Conservation (phyloP, 2,888 invertebrate genomes). For the Lepidochitona cinerea region DNA sequence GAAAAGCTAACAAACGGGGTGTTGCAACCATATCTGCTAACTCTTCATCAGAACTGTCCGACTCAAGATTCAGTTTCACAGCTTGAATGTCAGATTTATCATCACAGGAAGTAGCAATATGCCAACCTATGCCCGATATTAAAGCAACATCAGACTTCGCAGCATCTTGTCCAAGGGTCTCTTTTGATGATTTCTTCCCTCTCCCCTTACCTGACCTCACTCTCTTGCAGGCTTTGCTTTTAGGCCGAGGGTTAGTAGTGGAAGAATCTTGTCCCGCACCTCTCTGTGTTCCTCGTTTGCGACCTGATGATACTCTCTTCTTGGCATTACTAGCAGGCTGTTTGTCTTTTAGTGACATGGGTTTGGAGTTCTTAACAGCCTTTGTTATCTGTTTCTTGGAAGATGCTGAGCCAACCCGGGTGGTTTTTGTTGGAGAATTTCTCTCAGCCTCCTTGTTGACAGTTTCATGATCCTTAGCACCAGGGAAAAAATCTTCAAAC, state of each 20-base stretch:
- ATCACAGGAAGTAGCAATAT: constrained; percentile 52
- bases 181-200: constrained; percentile 35
- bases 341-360: background rate
- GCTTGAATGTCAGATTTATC: constrained; percentile 52
- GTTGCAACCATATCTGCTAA: background rate
- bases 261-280: background rate
- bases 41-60: constrained; percentile 36
- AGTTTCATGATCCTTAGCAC: background rate
- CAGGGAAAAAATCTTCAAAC: constrained; percentile 49
- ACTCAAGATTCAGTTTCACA: constrained; percentile 38
- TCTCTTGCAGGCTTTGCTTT: constrained; percentile 37
- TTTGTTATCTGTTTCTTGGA: background rate
- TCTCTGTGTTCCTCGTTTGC: background rate
- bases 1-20: background rate
- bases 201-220: constrained; percentile 43
- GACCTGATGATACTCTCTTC: background rate
- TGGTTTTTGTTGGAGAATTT: background rate
- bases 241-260: constrained; percentile 46
- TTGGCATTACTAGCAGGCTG: background rate
- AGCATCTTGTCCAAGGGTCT: constrained; percentile 37
- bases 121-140: constrained; percentile 65
- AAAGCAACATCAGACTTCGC: constrained; percentile 52
- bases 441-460: background rate
- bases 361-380: background rate
- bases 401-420: background rate